A percentile compares a stretch with the other conserved stretches of the same genome.
phyloP scores from a whole-genome alignment of 2,113 vertebrate species.

The Anguilla japonica region DNA sequence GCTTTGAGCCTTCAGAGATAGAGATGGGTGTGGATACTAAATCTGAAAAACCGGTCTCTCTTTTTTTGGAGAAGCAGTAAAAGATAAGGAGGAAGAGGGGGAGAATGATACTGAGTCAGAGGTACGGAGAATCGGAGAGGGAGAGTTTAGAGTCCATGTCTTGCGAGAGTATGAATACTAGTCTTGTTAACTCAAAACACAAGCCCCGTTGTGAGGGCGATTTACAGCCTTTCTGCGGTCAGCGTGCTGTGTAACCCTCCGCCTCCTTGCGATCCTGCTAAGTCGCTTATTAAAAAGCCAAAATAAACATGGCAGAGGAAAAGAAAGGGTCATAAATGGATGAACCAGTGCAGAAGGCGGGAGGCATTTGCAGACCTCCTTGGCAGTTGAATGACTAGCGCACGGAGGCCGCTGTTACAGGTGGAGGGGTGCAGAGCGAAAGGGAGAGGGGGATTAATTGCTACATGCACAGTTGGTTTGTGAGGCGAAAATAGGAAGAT shows the following conservation, averaged over 20 bases:
- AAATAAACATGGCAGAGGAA: constrained; percentile 24
- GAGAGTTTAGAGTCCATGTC: neutral
- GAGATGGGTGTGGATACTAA: neutral
- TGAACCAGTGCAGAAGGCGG: constrained; percentile 34
- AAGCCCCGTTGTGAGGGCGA: neutral
- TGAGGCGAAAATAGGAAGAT: constrained; percentile 20
- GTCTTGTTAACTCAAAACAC: constrained; percentile 63
- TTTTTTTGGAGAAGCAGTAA: neutral
- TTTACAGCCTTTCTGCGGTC: neutral
- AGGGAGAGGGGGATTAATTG: constrained; percentile 19
- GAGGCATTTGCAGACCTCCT: constrained; percentile 25
- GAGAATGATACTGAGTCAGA: constrained; percentile 47
- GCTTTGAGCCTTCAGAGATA: neutral
- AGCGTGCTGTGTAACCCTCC: constrained; percentile 26
- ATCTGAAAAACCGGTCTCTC: neutral
- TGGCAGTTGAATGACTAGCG: constrained; percentile 7
- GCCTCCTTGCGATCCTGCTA: neutral
- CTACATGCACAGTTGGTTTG: constrained; percentile 4
- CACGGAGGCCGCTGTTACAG: constrained; percentile 4
- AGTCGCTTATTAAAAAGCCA: constrained; percentile 33
- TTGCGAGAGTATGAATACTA: constrained; percentile 25
- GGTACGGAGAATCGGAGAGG: constrained; percentile 19
- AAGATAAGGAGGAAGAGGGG: constrained; percentile 5
- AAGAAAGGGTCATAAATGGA: constrained; percentile 40
- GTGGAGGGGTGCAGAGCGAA: constrained; percentile 21